Conservation (phyloP, 2,797 vertebrate species). For the Helicolenus hilgendorfi region DNA sequence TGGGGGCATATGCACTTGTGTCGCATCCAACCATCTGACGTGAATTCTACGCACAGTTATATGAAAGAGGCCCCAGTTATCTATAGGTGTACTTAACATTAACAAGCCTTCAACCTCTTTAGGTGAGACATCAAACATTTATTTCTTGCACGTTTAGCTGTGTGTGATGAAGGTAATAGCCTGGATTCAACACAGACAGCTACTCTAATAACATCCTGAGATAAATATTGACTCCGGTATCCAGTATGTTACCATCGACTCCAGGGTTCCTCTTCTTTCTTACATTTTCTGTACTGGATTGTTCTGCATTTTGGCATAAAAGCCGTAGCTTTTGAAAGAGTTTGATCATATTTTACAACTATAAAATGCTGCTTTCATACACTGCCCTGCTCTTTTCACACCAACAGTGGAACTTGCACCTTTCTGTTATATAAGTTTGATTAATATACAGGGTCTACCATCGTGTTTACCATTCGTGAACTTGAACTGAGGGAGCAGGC, state of each 20-base stretch:
- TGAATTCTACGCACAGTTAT: neutral
- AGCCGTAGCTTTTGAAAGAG: neutral
- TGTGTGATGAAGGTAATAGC: conserved; percentile 25
- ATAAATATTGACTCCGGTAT: neutral
- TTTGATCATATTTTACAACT: neutral
- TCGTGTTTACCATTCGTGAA: conserved; percentile 32
- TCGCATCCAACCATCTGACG: neutral
- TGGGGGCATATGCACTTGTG: neutral
- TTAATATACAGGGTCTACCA: neutral
- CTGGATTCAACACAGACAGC: neutral
- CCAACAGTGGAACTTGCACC: neutral
- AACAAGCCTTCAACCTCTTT: conserved; percentile 18
- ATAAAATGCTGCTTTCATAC: neutral
- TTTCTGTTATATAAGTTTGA: conserved; percentile 7
- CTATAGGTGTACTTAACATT: conserved; percentile 26
- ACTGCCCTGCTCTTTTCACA: neutral
- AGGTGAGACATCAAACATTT: conserved; percentile 42
- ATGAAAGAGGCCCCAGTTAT: neutral
- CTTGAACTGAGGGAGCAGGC: conserved; percentile 10
- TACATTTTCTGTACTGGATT: neutral
- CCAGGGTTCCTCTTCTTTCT: neutral
- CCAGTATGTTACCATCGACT: neutral
- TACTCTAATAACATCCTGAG: neutral
- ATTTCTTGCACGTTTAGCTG: conserved; percentile 30
- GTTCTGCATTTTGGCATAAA: neutral